Evolutionary conservation across 2,888 invertebrate species (phyloP).

Genomic region (Hedychridium roseum): DNA sequence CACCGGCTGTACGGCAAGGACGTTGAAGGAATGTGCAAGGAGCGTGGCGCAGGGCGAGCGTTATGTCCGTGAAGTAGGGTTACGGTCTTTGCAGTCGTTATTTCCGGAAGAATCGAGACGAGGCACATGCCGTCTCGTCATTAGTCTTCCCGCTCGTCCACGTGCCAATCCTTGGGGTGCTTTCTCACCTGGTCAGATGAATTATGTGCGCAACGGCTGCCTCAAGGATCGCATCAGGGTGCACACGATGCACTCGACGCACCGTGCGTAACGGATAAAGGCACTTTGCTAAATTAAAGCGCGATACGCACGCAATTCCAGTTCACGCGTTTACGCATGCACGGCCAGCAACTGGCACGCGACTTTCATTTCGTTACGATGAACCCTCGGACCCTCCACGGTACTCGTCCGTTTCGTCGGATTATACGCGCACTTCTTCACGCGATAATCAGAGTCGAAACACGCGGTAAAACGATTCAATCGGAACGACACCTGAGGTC

Average conservation of each 20-base stretch:
- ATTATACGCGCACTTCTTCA: conserved; percentile 33
- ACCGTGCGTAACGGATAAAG: conserved; percentile 42
- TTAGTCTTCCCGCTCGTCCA: conserved; percentile 30
- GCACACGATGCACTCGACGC: conserved; percentile 24
- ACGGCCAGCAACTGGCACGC: conserved; percentile 9
- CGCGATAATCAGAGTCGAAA: conserved; percentile 27
- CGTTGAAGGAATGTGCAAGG: no score
- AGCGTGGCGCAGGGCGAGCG: no score
- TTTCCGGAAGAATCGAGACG: conserved; percentile 16
- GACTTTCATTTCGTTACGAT: conserved; percentile 11
- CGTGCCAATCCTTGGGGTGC: conserved; percentile 32
- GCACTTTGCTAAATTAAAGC: conserved; percentile 55
- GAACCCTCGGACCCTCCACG: conserved; percentile 17
- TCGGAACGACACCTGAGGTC: no score
- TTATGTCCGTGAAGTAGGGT: no score
- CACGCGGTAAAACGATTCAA: no score
- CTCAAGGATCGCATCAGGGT: conserved; percentile 28
- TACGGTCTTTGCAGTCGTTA: no score
- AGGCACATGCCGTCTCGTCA: conserved; percentile 7
- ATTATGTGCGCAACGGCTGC: conserved; percentile 23
- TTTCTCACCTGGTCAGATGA: conserved; percentile 34
- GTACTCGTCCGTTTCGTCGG: conserved; percentile 20
- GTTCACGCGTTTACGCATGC: conserved; percentile 22
- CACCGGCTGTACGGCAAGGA: no score
- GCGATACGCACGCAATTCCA: conserved; percentile 45